A percentile compares a stretch with the other conserved stretches of the same genome.
These are phyloP conservation scores for Uria lomvia DNA, from an alignment of 2,113 vertebrate genomes.

Conservation along the genomic window DNA sequence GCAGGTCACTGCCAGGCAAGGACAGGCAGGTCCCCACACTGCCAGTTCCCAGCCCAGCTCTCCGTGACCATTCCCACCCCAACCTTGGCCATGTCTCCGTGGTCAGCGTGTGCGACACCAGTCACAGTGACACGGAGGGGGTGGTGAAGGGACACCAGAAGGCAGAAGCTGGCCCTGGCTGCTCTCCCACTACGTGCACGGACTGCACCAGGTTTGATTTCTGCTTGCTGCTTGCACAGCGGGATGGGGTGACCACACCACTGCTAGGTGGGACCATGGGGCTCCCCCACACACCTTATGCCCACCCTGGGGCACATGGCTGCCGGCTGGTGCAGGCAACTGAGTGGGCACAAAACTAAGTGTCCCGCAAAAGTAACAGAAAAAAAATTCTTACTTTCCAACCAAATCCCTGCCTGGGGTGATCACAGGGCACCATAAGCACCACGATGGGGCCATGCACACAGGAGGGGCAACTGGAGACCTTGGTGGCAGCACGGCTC, in stretches of 20 bases:
- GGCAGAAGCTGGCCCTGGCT: background rate
- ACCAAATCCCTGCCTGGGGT: background rate
- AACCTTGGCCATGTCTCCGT: background rate
- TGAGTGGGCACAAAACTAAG: background rate
- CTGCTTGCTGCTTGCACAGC: background rate
- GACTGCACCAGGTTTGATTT: background rate
- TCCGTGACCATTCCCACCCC: background rate
- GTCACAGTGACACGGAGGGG: accelerated
- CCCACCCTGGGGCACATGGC: background rate
- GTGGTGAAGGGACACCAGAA: background rate
- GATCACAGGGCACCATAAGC: background rate
- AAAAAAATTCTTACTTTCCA: background rate
- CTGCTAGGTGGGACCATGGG: background rate
- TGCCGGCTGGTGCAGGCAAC: background rate
- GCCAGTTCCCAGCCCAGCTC: background rate
- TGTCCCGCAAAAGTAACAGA: background rate
- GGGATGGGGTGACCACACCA: background rate
- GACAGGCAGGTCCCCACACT: background rate
- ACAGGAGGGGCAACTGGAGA: background rate
- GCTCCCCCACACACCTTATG: background rate
- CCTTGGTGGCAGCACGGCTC: background rate
- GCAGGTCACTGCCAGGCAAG: background rate
- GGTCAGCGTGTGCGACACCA: background rate
- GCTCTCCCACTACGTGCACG: background rate
- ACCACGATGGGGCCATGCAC: accelerated